phyloP scores from a whole-genome alignment of 1,140 invertebrate species.

The Ips nitidus region DNA sequence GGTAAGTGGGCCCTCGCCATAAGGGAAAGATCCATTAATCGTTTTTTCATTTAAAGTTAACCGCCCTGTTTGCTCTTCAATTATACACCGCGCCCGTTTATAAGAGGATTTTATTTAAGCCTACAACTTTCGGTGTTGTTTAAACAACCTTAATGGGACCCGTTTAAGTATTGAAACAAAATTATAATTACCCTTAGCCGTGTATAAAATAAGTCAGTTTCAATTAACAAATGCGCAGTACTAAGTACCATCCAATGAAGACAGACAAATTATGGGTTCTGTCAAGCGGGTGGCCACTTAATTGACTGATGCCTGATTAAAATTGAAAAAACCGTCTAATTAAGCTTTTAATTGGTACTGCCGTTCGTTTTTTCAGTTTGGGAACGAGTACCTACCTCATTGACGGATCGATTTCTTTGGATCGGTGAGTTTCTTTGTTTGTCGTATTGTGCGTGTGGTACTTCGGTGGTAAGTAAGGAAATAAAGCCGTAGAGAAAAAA shows the following conservation, averaged over 20 bases:
- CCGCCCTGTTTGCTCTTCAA: constrained; percentile 36
- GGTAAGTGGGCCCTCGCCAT: constrained; percentile 34
- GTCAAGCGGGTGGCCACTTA: neutral
- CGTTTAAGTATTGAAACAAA: neutral
- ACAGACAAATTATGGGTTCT: constrained; percentile 2
- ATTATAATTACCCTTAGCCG: constrained; percentile 3
- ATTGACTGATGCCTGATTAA: neutral
- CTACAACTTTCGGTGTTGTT: neutral
- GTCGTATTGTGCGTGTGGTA: too few relatives aligned
- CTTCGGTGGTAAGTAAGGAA: too few relatives aligned
- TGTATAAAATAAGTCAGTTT: neutral
- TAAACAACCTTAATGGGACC: neutral
- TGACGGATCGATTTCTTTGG: too few relatives aligned
- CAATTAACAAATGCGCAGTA: neutral
- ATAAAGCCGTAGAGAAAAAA: too few relatives aligned
- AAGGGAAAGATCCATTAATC: constrained; percentile 33
- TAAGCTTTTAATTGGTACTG: constrained; percentile 6
- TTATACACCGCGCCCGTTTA: constrained; percentile 23
- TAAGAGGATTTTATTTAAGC: constrained; percentile 33
- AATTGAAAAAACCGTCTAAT: constrained; percentile 1
- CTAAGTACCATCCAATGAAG: neutral
- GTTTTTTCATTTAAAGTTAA: constrained; percentile 39
- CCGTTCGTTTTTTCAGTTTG: neutral
- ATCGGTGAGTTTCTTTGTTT: too few relatives aligned
- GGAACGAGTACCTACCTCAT: too few relatives aligned